A percentile compares a stretch with the other conserved stretches of the same genome.
These are phyloP conservation scores for Magallana angulata DNA, from an alignment of 1,140 invertebrate species.

Conservation along the genomic window DNA sequence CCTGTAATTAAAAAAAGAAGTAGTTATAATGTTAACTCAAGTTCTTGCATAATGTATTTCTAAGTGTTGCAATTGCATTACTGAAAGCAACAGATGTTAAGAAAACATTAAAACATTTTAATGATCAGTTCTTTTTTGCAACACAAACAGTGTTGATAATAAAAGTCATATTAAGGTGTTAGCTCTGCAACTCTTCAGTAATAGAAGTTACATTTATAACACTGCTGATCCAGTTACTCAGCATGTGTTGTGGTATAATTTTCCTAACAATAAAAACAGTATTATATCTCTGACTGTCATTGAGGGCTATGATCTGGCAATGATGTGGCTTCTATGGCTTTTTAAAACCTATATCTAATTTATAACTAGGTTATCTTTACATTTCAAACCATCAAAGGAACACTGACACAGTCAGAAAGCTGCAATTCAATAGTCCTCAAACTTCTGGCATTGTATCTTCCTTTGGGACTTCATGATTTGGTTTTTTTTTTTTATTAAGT, in stretches of 20 bases:
- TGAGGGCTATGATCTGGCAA: too few relatives aligned
- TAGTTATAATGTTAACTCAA: not conserved
- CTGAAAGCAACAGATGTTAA: conserved; percentile 12
- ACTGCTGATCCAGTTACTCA: conserved; percentile 3
- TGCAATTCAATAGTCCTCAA: not conserved
- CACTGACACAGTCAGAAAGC: not conserved
- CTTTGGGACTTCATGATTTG: too few relatives aligned
- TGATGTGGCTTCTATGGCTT: too few relatives aligned
- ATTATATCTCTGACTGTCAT: not conserved
- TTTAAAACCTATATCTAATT: too few relatives aligned
- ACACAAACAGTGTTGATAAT: conserved; percentile 22
- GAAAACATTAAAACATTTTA: not conserved
- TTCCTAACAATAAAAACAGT: not conserved
- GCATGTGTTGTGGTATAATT: not conserved
- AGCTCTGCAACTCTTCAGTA: conserved; percentile 12
- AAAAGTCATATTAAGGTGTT: conserved; percentile 31
- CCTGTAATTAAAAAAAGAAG: conserved; percentile 64
- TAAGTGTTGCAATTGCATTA: not conserved
- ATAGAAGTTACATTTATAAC: conserved; percentile 29
- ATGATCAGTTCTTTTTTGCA: conserved; percentile 16
- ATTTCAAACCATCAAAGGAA: too few relatives aligned
- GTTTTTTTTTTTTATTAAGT: too few relatives aligned
- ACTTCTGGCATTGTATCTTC: not conserved
- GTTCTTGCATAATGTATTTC: not conserved
- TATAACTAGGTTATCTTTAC: too few relatives aligned